These are phyloP conservation scores for Cheilosia vernalis DNA, from an alignment of 2,888 invertebrate species.

Conservation along the genomic window DNA sequence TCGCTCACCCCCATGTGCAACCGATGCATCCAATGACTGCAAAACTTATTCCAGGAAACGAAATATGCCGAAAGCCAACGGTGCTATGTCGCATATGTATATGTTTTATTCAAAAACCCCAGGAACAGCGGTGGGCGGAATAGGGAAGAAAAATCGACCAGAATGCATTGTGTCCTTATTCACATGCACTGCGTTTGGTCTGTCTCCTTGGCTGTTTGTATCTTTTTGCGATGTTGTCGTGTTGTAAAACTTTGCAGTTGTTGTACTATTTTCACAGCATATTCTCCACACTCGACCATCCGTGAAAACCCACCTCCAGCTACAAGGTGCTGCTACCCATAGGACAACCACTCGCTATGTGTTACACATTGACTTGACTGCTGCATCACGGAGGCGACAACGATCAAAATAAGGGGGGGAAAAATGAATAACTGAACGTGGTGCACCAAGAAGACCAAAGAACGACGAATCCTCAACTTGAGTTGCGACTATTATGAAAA, in stretches of 20 bases:
- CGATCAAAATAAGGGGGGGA: too few relatives aligned
- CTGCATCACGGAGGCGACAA: constrained; percentile 25
- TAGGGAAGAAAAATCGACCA: constrained; percentile 39
- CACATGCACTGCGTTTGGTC: constrained; percentile 40
- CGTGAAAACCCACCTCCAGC: constrained; percentile 51
- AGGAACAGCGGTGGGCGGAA: not conserved
- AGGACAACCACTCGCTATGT: constrained; percentile 34
- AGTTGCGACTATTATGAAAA: constrained; percentile 72
- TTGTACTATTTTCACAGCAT: constrained; percentile 59
- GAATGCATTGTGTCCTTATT: constrained; percentile 59
- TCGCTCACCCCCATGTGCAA: constrained; percentile 68
- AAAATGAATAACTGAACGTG: constrained; percentile 17
- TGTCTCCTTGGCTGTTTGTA: not conserved
- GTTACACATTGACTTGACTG: constrained; percentile 27
- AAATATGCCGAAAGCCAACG: constrained; percentile 61
- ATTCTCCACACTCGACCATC: constrained; percentile 67
- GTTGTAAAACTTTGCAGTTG: constrained; percentile 48
- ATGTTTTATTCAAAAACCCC: constrained; percentile 65
- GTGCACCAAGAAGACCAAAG: constrained; percentile 54
- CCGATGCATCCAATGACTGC: constrained; percentile 71
- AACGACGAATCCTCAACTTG: constrained; percentile 65
- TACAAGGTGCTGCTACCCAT: constrained; percentile 27
- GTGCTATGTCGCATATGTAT: not conserved
- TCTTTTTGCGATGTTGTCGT: constrained; percentile 22
- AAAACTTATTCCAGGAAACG: constrained; percentile 68